Evolutionary conservation across 2,113 vertebrate species (phyloP).

Genomic region (Columba janthina): DNA sequence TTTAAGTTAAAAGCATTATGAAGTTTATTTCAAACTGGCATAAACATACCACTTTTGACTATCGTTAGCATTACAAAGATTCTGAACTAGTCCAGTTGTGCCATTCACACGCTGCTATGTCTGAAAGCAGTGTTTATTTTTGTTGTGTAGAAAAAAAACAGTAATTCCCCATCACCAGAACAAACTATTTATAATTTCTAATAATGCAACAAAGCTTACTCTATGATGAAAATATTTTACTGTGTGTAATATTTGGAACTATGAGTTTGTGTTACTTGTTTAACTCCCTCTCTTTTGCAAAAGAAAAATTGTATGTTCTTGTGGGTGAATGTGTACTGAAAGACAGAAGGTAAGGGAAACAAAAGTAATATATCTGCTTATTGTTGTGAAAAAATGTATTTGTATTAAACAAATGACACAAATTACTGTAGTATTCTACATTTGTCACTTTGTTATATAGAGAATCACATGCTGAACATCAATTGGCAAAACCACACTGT

Average conservation of each 20-base stretch:
- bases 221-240: conserved; percentile 60
- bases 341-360: conserved; percentile 64
- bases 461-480: neutral
- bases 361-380: conserved; percentile 71
- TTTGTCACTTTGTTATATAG: neutral
- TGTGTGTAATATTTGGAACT: conserved; percentile 70
- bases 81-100: conserved; percentile 58
- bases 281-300: conserved; percentile 75
- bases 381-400: conserved; percentile 80
- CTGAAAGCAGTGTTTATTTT: conserved; percentile 44
- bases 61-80: neutral
- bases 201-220: conserved; percentile 26
- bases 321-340: conserved; percentile 73
- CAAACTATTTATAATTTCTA: conserved; percentile 45
- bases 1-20: neutral
- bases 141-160: conserved; percentile 24
- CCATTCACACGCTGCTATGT: conserved; percentile 62
- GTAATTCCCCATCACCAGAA: conserved; percentile 26
- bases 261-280: conserved; percentile 73
- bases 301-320: conserved; percentile 70
- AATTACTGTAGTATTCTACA: conserved; percentile 16
- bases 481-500: neutral
- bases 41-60: neutral
- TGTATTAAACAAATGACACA: conserved; percentile 77
- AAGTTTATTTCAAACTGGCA: conserved; percentile 2